A percentile compares a stretch with the other conserved stretches of the same genome.
phyloP scores from a whole-genome alignment of 2,797 vertebrate genomes.

The Pygocentrus nattereri region DNA sequence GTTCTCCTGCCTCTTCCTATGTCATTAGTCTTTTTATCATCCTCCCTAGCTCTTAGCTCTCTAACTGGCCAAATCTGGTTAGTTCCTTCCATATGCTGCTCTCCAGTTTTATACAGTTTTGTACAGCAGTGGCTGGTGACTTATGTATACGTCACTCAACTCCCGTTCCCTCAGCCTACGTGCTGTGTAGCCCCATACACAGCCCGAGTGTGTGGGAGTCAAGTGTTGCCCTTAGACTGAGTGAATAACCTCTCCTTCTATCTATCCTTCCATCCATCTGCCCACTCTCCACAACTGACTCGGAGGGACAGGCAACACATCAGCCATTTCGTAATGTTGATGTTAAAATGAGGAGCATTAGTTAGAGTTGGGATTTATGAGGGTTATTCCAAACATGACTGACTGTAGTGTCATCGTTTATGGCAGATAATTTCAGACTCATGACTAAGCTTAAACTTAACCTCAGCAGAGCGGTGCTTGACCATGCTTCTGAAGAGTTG shows the following conservation, averaged over 20 bases:
- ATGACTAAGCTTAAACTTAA: background rate
- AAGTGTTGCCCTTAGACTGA: constrained; percentile 53
- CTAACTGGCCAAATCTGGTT: constrained; percentile 13
- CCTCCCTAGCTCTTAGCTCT: constrained; percentile 2
- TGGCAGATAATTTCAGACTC: background rate
- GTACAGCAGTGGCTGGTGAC: constrained; percentile 10
- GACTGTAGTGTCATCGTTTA: background rate
- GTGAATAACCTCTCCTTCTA: constrained; percentile 51
- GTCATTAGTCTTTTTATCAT: constrained; percentile 23
- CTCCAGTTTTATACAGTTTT: background rate
- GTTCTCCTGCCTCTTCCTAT: constrained; percentile 8
- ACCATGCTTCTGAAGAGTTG: background rate
- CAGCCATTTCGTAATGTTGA: constrained; percentile 20
- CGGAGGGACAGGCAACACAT: constrained; percentile 6
- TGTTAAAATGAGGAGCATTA: background rate
- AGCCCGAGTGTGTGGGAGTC: constrained; percentile 47
- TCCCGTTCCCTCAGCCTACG: constrained; percentile 48
- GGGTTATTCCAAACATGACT: background rate
- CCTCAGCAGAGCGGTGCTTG: background rate
- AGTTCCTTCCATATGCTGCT: constrained; percentile 12
- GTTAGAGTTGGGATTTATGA: background rate
- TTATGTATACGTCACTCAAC: constrained; percentile 49
- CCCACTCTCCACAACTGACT: constrained; percentile 33
- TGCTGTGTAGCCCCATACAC: constrained; percentile 27
- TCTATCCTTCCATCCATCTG: constrained; percentile 28